phyloP scores from a whole-genome alignment of 1,140 invertebrate genomes.

The fruit fly (Drosophila melanogaster) region Release_6_plus_ISO1_MT NT_033777.3:10607001-10607500 shows the following conservation, averaged over 20 bases:
- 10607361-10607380: constrained; percentile 83
- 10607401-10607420: constrained; percentile 11
- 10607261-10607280: constrained; percentile 75
- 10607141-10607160: constrained; percentile 26
- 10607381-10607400: constrained; percentile 74
- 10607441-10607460: constrained; percentile 17
- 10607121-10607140: not conserved
- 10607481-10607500: constrained; percentile 53
- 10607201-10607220: not conserved
- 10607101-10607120: constrained; percentile 65
- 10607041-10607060: constrained; percentile 5
- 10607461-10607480: constrained; percentile 70
- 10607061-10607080: constrained; percentile 23
- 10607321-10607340: constrained; percentile 30
- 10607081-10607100: constrained; percentile 68
- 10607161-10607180: constrained; percentile 76
- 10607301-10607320: constrained; percentile 59
- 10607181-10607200: constrained; percentile 42
- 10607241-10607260: constrained; percentile 52
- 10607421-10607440: constrained; percentile 11
- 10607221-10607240: constrained; percentile 8
- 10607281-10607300: constrained; percentile 40
- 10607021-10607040: constrained; percentile 71
- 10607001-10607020: constrained; percentile 83
- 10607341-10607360: constrained; percentile 82